A percentile compares a stretch with the other conserved stretches of the same genome.
Evolutionary conservation across 2,888 invertebrate species (phyloP).

Genomic region (Ophraella communa): DNA sequence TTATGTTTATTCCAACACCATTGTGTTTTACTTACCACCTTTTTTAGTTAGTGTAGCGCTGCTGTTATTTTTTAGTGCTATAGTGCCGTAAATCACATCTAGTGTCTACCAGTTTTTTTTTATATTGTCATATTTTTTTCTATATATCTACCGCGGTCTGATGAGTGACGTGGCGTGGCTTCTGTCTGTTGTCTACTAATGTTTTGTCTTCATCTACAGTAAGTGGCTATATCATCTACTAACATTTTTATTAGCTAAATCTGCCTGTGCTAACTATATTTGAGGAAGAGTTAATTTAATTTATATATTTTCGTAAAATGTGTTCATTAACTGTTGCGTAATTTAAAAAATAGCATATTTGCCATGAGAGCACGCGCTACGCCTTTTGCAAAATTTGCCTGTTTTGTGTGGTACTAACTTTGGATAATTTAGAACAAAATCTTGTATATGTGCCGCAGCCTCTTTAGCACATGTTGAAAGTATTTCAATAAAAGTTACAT

Average conservation of each 20-base stretch:
- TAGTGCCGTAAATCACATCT: slow-evolving; percentile 48
- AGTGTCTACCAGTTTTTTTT: slow-evolving; percentile 49
- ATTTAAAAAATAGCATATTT: background rate
- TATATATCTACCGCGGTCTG: slow-evolving; percentile 45
- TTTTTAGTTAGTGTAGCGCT: slow-evolving; percentile 43
- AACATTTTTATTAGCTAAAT: slow-evolving; percentile 40
- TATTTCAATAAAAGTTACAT: background rate
- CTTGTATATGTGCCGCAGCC: background rate
- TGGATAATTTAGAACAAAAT: too few species aligned
- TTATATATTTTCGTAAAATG: background rate
- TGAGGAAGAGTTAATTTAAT: background rate
- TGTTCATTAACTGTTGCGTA: background rate
- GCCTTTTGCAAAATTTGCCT: background rate
- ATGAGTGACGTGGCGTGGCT: slow-evolving; percentile 51
- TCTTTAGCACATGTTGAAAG: background rate
- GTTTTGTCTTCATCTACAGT: slow-evolving; percentile 58
- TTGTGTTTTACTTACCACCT: slow-evolving; percentile 38
- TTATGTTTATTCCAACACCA: slow-evolving; percentile 37
- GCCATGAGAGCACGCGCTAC: background rate
- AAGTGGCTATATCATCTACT: slow-evolving; percentile 57
- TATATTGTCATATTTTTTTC: slow-evolving; percentile 41
- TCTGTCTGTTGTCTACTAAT: slow-evolving; percentile 60
- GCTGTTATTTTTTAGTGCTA: slow-evolving; percentile 47
- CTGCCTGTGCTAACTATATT: slow-evolving; percentile 7
- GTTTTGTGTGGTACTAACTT: background rate